Percentiles rank a stretch among this genome's conserved stretches.
Evolutionary conservation across 2,888 invertebrate species (phyloP).

Genomic region (Tenthredo mesomela): DNA sequence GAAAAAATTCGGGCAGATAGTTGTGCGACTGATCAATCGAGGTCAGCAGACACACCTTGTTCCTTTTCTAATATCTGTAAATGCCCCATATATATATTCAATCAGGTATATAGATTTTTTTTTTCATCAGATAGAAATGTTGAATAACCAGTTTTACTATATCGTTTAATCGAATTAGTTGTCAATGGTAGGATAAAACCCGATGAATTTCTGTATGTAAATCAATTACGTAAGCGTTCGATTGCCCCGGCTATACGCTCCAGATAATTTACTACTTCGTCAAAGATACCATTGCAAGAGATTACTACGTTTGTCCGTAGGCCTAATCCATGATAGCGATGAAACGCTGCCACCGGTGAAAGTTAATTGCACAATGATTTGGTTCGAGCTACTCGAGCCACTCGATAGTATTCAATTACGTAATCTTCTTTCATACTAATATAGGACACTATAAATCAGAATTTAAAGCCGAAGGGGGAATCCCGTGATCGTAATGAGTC

Average conservation of each 20-base stretch:
- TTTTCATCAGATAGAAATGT: not conserved
- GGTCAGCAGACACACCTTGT: no score
- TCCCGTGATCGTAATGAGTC: not conserved
- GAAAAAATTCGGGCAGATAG: no score
- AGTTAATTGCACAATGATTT: conserved; percentile 65
- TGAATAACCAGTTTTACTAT: not conserved
- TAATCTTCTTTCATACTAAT: conserved; percentile 55
- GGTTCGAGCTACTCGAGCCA: conserved; percentile 52
- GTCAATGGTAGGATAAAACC: not conserved
- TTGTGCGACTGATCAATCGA: no score
- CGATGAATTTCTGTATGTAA: not conserved
- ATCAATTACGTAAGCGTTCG: not conserved
- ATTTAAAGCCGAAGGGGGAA: not conserved
- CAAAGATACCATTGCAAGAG: not conserved
- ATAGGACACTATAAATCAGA: not conserved
- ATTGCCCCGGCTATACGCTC: not conserved
- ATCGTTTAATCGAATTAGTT: not conserved
- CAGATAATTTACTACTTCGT: not conserved
- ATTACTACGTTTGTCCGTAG: conserved; percentile 25
- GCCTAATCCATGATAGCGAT: conserved; percentile 42
- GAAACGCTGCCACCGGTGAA: conserved; percentile 54
- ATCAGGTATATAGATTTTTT: no score
- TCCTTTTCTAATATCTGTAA: no score
- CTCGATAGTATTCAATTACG: conserved; percentile 57
- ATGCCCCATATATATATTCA: no score